A percentile compares a stretch with the other conserved stretches of the same genome.
Evolutionary conservation across 1,140 invertebrate species (phyloP).

Genomic region (Hyles euphorbiae): DNA sequence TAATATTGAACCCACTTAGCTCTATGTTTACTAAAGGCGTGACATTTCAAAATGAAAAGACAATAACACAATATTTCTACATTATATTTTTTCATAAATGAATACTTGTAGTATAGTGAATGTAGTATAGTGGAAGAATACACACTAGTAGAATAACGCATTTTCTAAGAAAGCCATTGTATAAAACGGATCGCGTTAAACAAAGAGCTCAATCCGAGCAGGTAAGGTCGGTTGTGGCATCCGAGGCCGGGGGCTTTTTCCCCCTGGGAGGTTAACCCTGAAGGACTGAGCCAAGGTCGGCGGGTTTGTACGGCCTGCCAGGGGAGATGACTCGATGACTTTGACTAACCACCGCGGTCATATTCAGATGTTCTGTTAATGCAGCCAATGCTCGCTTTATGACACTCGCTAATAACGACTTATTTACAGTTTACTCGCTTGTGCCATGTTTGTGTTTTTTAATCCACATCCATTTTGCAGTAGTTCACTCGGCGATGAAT

Average conservation of each 20-base stretch:
- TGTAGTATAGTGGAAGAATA: background rate
- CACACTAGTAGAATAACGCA: background rate
- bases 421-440: too few species aligned
- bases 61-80: too few species aligned
- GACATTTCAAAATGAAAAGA: too few species aligned
- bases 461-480: too few species aligned
- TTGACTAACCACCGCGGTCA: slow-evolving; percentile 33
- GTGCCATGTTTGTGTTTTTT: too few species aligned
- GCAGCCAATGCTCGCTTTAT: slow-evolving; percentile 35
- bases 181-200: slow-evolving; percentile 17
- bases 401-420: slow-evolving; percentile 17
- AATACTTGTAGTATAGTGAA: background rate
- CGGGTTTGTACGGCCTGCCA: slow-evolving; percentile 26
- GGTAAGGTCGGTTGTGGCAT: slow-evolving; percentile 28
- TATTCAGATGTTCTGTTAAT: slow-evolving; percentile 4
- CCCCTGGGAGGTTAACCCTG: slow-evolving; percentile 37
- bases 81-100: too few species aligned
- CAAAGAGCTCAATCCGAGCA: slow-evolving; percentile 24
- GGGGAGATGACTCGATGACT: slow-evolving; percentile 39
- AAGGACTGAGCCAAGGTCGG: slow-evolving; percentile 38
- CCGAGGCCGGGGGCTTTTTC: slow-evolving; percentile 35
- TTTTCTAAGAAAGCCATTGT: slow-evolving; percentile 12
- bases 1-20: too few species aligned
- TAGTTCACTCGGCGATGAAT: too few species aligned
- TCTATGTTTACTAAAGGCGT: too few species aligned